A percentile compares a stretch with the other conserved stretches of the same genome.
Evolutionary conservation across 1,140 invertebrate genomes (phyloP).

Genomic region (Aphaenogaster ashmeadi): DNA sequence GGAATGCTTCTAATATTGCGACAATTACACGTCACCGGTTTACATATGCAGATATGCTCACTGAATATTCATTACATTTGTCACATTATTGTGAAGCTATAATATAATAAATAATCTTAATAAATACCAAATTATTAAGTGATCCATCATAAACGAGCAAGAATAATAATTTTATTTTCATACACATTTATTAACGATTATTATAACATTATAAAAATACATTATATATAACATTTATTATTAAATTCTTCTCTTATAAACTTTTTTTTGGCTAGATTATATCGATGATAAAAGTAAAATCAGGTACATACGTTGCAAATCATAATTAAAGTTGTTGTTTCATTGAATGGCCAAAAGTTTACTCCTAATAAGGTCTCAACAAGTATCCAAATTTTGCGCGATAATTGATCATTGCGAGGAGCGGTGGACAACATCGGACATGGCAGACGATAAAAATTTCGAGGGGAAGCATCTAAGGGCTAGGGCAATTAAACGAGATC

Average conservation of each 20-base stretch:
- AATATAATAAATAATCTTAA: neutral
- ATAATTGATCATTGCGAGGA: neutral
- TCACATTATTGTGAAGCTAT: neutral
- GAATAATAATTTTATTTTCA: neutral
- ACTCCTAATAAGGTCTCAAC: neutral
- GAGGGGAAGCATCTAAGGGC: neutral
- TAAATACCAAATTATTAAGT: neutral
- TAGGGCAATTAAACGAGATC: conserved; percentile 74
- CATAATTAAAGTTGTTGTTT: conserved; percentile 1
- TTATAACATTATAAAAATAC: neutral
- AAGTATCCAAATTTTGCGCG: conserved; percentile 12
- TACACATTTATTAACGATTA: conserved; percentile 15
- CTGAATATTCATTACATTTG: neutral
- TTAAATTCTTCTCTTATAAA: conserved; percentile 4
- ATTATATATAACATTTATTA: conserved; percentile 5
- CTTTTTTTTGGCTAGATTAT: neutral
- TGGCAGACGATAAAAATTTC: conserved; percentile 13
- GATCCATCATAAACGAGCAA: neutral
- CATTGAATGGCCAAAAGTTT: neutral
- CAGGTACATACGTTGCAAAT: neutral
- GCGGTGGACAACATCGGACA: neutral
- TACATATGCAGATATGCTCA: neutral
- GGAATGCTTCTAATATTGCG: conserved; percentile 35
- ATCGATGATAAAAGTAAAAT: conserved; percentile 2
- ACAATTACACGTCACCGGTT: neutral